A percentile compares a stretch with the other conserved stretches of the same genome.
Conservation (phyloP, 2,113 vertebrate genomes). For the Hippocampus mohnikei region DNA sequence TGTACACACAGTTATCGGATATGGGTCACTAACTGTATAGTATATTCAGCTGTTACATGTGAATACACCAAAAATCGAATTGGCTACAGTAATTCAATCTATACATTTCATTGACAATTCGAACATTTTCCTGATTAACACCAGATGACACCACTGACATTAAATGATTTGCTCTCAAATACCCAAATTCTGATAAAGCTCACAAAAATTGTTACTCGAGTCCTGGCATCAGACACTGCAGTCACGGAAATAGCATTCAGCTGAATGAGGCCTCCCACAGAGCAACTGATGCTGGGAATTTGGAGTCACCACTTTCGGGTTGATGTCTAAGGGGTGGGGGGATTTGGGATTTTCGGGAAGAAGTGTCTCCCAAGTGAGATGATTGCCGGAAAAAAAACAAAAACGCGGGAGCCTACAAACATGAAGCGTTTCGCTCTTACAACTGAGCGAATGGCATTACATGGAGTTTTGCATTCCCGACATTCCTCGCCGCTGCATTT, state of each 20-base stretch:
- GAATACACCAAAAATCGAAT: not conserved
- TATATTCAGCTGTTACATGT: too few relatives aligned
- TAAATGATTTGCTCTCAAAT: not conserved
- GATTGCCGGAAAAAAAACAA: slow-evolving; percentile 13
- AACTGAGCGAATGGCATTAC: slow-evolving; percentile 47
- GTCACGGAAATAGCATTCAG: slow-evolving; percentile 6
- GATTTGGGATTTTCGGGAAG: slow-evolving; percentile 58
- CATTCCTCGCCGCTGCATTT: slow-evolving; percentile 65
- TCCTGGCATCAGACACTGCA: slow-evolving; percentile 7
- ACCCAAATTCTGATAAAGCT: not conserved
- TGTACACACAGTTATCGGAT: not conserved
- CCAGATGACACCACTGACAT: not conserved
- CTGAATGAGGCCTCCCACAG: slow-evolving; percentile 45
- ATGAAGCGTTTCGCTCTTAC: slow-evolving; percentile 36
- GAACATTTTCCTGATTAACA: not conserved
- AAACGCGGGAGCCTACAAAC: slow-evolving; percentile 14
- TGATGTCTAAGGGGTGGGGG: slow-evolving; percentile 21
- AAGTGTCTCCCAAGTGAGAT: slow-evolving; percentile 45
- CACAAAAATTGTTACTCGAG: slow-evolving; percentile 6
- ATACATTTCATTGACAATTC: not conserved
- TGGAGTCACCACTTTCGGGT: slow-evolving; percentile 46
- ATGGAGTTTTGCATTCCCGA: slow-evolving; percentile 57
- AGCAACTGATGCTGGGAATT: slow-evolving; percentile 63
- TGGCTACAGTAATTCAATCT: too few relatives aligned
- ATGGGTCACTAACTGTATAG: not conserved